Conservation (phyloP, 2,888 invertebrate genomes). For the Caenorhabditis drosophilae region DNA sequence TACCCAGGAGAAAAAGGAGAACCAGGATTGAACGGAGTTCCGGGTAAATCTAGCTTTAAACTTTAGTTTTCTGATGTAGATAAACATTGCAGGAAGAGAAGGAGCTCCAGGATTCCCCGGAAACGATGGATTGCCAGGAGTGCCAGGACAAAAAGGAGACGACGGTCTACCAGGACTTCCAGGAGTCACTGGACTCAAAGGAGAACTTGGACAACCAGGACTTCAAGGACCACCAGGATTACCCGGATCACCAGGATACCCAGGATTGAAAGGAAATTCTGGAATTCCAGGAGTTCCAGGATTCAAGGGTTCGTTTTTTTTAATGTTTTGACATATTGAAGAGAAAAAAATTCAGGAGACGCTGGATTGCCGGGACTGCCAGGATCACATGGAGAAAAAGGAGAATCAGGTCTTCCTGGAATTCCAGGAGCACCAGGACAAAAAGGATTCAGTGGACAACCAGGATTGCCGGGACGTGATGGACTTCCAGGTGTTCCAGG, state of each 20-base stretch:
- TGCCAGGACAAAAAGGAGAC: conserved; percentile 74
- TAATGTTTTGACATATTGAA: background rate
- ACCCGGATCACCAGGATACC: conserved; percentile 72
- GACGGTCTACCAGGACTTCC: conserved; percentile 68
- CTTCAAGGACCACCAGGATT: conserved; percentile 80
- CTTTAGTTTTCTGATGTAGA: conserved; percentile 6
- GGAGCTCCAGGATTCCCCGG: conserved; percentile 53
- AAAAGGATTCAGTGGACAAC: conserved; percentile 67
- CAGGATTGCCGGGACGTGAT: conserved; percentile 68
- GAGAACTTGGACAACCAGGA: conserved; percentile 72
- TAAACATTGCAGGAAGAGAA: conserved; percentile 39
- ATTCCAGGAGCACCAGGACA: conserved; percentile 44
- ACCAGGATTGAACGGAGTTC: conserved; percentile 58
- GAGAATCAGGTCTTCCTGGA: conserved; percentile 44
- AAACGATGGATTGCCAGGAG: conserved; percentile 70
- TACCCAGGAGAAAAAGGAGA: conserved; percentile 65
- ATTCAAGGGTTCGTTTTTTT: conserved; percentile 44
- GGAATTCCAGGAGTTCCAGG: conserved; percentile 68
- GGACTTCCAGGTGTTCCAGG: conserved; percentile 70
- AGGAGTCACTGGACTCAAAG: conserved; percentile 70
- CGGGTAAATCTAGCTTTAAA: conserved; percentile 23
- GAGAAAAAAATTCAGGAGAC: conserved; percentile 45
- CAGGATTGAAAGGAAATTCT: conserved; percentile 68
- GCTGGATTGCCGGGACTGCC: conserved; percentile 58
- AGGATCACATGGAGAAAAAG: conserved; percentile 68